These are phyloP conservation scores for Drosophila neonasuta DNA, from an alignment of 2,888 invertebrate species.

Conservation along the genomic window DNA sequence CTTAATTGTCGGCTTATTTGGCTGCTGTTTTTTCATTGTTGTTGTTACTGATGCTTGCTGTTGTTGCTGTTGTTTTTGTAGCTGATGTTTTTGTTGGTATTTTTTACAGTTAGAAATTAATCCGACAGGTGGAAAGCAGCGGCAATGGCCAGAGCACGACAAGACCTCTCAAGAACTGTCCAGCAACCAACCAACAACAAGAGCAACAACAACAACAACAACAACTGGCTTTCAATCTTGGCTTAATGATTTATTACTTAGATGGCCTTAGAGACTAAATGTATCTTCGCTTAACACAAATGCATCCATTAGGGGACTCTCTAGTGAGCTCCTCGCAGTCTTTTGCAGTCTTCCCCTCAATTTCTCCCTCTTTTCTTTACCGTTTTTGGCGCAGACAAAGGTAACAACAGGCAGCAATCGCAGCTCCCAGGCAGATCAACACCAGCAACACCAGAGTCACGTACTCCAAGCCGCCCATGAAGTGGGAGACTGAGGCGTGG, in stretches of 20 bases:
- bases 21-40: slow-evolving; percentile 15
- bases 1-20: slow-evolving; percentile 44
- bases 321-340: slow-evolving; percentile 45
- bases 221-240: slow-evolving; percentile 31
- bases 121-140: slow-evolving; percentile 50
- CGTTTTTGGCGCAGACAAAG: slow-evolving; percentile 86
- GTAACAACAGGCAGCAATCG: slow-evolving; percentile 90
- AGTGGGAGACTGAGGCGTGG: slow-evolving; percentile 73
- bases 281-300: slow-evolving; percentile 12
- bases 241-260: slow-evolving; percentile 62
- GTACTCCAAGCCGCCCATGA: slow-evolving; percentile 88
- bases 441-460: slow-evolving; percentile 91
- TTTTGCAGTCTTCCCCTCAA: slow-evolving; percentile 53
- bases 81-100: slow-evolving; percentile 41
- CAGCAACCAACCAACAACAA: slow-evolving; percentile 38
- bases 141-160: slow-evolving; percentile 28
- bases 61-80: slow-evolving; percentile 30
- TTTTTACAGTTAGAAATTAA: slow-evolving; percentile 72
- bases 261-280: slow-evolving; percentile 40
- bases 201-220: slow-evolving; percentile 46
- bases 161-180: slow-evolving; percentile 33
- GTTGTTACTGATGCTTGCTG: slow-evolving; percentile 28
- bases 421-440: slow-evolving; percentile 90
- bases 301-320: slow-evolving; percentile 40
- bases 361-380: slow-evolving; percentile 73